These are phyloP conservation scores for Cylindroiulus punctatus DNA, from an alignment of 2,888 invertebrate genomes.

Conservation along the genomic window DNA sequence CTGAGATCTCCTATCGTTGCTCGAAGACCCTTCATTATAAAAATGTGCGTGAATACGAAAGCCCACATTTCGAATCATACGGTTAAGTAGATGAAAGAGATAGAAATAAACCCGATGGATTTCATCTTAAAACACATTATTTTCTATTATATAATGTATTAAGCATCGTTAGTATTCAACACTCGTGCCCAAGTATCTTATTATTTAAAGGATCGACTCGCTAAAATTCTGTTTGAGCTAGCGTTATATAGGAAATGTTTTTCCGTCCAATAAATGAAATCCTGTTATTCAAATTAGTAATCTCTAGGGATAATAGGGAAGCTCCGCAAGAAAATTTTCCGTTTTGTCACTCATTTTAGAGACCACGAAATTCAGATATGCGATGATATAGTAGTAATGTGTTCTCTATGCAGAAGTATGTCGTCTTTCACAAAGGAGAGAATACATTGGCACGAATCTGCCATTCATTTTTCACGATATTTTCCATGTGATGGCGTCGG, in stretches of 20 bases:
- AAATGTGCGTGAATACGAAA: neutral
- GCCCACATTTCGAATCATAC: neutral
- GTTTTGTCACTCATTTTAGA: neutral
- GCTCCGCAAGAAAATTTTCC: neutral
- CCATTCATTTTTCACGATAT: too few relatives aligned
- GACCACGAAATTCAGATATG: neutral
- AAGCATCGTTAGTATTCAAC: neutral
- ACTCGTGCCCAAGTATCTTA: neutral
- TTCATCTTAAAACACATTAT: neutral
- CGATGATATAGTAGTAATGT: neutral
- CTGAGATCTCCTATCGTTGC: neutral
- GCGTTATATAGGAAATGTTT: neutral
- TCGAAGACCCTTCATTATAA: neutral
- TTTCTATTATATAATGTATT: neutral
- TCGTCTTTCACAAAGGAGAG: too few relatives aligned
- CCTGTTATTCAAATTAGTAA: neutral
- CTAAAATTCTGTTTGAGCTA: neutral
- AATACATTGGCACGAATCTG: too few relatives aligned
- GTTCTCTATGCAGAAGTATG: too few relatives aligned
- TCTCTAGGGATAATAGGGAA: neutral
- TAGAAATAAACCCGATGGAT: neutral
- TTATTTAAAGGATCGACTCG: neutral
- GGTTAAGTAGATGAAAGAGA: neutral
- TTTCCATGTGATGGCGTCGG: too few relatives aligned
- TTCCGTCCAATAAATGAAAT: neutral